These are phyloP conservation scores for Poecile montanus DNA, from an alignment of 2,797 vertebrate species.

Conservation along the genomic window DNA sequence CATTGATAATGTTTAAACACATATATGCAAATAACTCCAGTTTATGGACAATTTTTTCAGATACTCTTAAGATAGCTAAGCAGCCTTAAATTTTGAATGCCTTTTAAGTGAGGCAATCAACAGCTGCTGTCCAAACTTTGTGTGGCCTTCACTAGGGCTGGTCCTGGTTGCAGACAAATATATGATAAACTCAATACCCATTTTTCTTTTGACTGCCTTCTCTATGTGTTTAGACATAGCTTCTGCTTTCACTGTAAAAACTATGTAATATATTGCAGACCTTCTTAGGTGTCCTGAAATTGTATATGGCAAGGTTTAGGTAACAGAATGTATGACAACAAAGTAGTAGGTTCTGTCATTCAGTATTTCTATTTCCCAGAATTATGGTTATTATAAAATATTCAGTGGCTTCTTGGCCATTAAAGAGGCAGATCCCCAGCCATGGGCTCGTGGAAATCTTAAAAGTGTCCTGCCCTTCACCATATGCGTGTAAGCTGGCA, in stretches of 20 bases:
- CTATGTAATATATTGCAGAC: neutral
- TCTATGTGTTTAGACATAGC: neutral
- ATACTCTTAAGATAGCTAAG: neutral
- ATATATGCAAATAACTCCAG: neutral
- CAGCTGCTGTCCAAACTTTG: neutral
- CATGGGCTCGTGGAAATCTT: neutral
- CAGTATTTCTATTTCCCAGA: neutral
- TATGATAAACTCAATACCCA: neutral
- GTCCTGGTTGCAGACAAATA: neutral
- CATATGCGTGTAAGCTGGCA: neutral
- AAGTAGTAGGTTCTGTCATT: neutral
- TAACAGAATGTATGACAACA: neutral
- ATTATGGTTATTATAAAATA: neutral
- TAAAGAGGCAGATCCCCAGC: neutral
- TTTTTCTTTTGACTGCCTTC: neutral
- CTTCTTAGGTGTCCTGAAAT: neutral
- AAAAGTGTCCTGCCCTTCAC: neutral
- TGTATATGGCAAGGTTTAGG: neutral
- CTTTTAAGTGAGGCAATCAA: neutral
- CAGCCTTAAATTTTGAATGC: neutral
- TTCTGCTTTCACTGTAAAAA: neutral
- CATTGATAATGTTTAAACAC: neutral
- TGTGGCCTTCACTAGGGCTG: neutral
- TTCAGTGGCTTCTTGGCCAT: neutral
- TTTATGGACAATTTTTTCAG: neutral